phyloP scores from a whole-genome alignment of 1,140 invertebrate species.

The Microplitis mediator region DNA sequence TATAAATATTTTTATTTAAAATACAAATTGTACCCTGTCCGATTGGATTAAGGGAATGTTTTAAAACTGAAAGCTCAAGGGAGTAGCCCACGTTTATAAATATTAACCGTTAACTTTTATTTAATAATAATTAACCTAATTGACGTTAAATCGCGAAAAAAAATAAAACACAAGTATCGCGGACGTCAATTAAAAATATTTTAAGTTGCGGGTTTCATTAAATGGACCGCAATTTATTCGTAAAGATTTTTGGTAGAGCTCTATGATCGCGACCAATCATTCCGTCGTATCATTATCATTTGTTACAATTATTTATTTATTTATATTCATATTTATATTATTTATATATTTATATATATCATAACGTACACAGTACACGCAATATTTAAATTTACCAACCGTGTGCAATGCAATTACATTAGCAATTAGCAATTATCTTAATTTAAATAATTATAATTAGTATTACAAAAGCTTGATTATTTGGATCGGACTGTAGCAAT shows the following conservation, averaged over 20 bases:
- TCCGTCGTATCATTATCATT: neutral
- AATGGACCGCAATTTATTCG: neutral
- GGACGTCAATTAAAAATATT: no score
- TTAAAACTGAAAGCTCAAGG: no score
- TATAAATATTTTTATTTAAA: no score
- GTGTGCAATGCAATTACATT: constrained; percentile 43
- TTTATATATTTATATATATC: constrained; percentile 6
- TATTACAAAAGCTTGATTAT: constrained; percentile 62
- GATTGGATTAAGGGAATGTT: no score
- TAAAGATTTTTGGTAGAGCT: constrained; percentile 32
- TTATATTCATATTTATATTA: constrained; percentile 15
- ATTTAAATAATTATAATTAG: constrained; percentile 46
- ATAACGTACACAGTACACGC: neutral
- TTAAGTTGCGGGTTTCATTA: no score
- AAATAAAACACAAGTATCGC: no score
- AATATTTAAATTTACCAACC: constrained; percentile 24
- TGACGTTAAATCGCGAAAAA: no score
- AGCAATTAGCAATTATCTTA: constrained; percentile 46
- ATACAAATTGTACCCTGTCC: no score
- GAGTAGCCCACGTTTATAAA: no score
- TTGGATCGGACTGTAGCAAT: constrained; percentile 61
- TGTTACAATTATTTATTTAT: neutral
- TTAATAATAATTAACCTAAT: no score
- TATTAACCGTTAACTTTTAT: no score
- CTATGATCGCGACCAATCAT: constrained; percentile 6